phyloP scores from a whole-genome alignment of 1,140 invertebrate species.

The Zaprionus tsacasi region DNA sequence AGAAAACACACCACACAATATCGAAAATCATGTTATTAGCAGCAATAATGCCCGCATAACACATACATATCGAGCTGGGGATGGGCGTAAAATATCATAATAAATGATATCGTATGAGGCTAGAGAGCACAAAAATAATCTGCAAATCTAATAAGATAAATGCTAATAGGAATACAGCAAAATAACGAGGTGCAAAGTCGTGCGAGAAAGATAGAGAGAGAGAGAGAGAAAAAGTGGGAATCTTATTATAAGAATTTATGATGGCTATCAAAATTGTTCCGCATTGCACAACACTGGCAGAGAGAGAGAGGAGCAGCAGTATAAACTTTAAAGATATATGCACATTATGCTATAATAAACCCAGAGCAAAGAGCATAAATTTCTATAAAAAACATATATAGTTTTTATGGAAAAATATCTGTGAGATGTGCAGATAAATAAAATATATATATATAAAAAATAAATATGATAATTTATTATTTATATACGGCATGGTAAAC shows the following conservation, averaged over 20 bases:
- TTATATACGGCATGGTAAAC: background rate
- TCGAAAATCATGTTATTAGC: slow-evolving; percentile 16
- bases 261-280: background rate
- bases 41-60: background rate
- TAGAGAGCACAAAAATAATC: background rate
- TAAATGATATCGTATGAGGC: slow-evolving; percentile 14
- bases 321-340: background rate
- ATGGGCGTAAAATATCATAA: slow-evolving; percentile 3
- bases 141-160: slow-evolving; percentile 9
- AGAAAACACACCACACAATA: background rate
- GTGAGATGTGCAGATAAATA: background rate
- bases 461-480: background rate
- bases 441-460: background rate
- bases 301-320: background rate
- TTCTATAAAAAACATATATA: background rate
- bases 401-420: background rate
- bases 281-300: background rate
- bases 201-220: background rate
- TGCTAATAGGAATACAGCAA: slow-evolving; percentile 5
- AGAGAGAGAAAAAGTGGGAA: background rate
- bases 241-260: slow-evolving; percentile 1
- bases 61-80: too few relatives aligned
- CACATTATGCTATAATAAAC: background rate
- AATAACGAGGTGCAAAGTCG: slow-evolving; percentile 5
- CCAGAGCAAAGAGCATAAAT: background rate